Conservation (phyloP, 2,113 vertebrate genomes). For the Sorex araneus region DNA sequence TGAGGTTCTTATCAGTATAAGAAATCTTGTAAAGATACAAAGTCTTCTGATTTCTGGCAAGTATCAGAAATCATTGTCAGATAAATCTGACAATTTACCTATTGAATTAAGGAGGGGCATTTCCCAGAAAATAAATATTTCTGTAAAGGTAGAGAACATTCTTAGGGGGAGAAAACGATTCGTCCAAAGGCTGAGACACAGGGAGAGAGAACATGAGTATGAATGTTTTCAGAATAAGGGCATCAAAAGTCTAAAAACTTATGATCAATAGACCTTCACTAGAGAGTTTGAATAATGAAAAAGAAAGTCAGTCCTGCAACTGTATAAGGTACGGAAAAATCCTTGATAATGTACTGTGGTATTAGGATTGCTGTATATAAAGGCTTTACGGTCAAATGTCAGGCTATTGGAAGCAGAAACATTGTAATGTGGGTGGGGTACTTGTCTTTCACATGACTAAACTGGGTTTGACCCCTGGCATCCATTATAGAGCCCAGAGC, state of each 20-base stretch:
- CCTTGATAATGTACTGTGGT: conserved; percentile 39
- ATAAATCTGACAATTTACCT: not conserved
- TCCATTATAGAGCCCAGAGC: no score
- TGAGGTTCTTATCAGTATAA: not conserved
- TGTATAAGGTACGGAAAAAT: not conserved
- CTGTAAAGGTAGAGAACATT: not conserved
- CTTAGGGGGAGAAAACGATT: not conserved
- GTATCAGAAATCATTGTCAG: not conserved
- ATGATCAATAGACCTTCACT: not conserved
- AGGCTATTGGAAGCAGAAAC: not conserved
- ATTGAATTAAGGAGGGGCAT: not conserved
- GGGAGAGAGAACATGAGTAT: not conserved
- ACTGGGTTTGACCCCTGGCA: no score
- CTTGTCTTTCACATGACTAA: no score
- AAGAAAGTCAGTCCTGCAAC: not conserved
- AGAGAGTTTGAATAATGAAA: conserved; percentile 32
- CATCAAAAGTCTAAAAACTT: not conserved
- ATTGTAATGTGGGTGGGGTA: no score
- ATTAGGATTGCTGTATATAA: not conserved
- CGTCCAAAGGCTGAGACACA: not conserved
- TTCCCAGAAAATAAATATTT: not conserved
- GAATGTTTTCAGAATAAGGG: not conserved
- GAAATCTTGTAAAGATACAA: not conserved
- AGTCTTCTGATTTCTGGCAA: not conserved
- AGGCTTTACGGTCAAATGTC: not conserved